phyloP scores from a whole-genome alignment of 2,888 invertebrate genomes.

The Dinocampus coccinellae region DNA sequence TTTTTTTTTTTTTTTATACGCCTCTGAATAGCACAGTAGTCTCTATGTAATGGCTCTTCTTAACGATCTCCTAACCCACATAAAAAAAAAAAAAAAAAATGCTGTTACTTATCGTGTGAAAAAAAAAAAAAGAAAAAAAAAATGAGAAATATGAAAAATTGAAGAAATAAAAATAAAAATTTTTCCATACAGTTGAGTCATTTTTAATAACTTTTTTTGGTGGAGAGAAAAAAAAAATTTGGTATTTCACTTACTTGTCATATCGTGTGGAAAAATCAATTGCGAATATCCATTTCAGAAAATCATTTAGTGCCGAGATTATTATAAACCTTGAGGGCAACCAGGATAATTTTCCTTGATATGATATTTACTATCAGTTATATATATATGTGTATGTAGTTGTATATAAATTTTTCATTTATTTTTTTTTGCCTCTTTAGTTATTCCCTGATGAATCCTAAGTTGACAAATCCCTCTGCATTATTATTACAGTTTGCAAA shows the following conservation, averaged over 20 bases:
- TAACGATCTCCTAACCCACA: conserved; percentile 52
- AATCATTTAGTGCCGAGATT: not conserved
- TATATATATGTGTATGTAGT: not conserved
- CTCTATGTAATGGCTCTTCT: conserved; percentile 58
- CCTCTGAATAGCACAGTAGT: conserved; percentile 59
- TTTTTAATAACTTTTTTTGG: not conserved
- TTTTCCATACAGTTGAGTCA: not conserved
- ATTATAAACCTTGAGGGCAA: not conserved
- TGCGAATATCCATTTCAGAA: not conserved
- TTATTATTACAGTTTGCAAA: not conserved
- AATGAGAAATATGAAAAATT: conserved; percentile 3
- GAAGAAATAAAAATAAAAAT: not conserved
- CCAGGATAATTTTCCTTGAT: not conserved
- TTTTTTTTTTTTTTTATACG: no score
- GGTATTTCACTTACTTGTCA: not conserved
- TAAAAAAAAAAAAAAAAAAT: conserved; percentile 31
- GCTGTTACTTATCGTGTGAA: conserved; percentile 26
- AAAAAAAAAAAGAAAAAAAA: conserved; percentile 28
- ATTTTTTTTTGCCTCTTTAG: not conserved
- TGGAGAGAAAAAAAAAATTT: not conserved
- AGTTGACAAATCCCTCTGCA: conserved; percentile 8
- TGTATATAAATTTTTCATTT: not conserved
- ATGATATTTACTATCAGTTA: not conserved
- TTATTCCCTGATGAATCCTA: conserved; percentile 35
- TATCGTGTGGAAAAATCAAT: not conserved